Evolutionary conservation across 2,797 vertebrate species (phyloP), one percentile per base, ranked within the genome.

Genomic region (Sciurus vulgaris): DNA sequence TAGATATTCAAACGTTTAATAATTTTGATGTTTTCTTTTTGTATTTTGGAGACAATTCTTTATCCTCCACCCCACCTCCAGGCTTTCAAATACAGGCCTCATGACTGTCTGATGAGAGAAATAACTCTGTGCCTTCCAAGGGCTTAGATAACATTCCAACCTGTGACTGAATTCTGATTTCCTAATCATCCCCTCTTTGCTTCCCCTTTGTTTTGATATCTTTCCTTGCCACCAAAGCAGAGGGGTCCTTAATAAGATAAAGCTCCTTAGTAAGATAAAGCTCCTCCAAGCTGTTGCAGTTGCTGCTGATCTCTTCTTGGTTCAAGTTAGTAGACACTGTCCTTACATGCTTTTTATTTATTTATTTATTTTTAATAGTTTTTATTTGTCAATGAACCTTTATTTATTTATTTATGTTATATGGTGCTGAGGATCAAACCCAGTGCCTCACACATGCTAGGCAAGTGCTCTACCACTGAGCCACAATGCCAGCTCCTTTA

Each of bases 11-110:
- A 88, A 82, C 15, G 24, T 82, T 54, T 87, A 81, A 95, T 92
- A 51, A 79, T 82, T 61, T 70, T 72, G 69, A n/a, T 70, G 87
- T 41, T 82, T 97, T 85, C 28, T 73, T 82, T 94, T 92, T 20
- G 28, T 70, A 81, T 76, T 95, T 95, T 85, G 77, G 82, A 87
- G 77, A 2, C 65, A 70, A 85, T 61, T 38, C 1, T 56, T 56
- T 56, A 56, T 22, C 54, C 20, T 20, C 20, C 7, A 56, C 7
- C 54, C 7, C 20, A 56, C 20, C 20, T 56, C 54, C 38, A 61
- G n/a, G 20, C 17, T 15, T 65, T 24, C 26, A 82, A 54, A 49
- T 5, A 51, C 20, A 54, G 63, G 12, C n/a, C 30, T 35, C 85
- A 22, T 22, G 26, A 30, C n/a, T 18, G 22, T 5, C 61, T 54